Evolutionary conservation across 2,888 invertebrate species (phyloP), one percentile per base, ranked within the genome.

Genomic region (Ceraclea dissimilis): DNA sequence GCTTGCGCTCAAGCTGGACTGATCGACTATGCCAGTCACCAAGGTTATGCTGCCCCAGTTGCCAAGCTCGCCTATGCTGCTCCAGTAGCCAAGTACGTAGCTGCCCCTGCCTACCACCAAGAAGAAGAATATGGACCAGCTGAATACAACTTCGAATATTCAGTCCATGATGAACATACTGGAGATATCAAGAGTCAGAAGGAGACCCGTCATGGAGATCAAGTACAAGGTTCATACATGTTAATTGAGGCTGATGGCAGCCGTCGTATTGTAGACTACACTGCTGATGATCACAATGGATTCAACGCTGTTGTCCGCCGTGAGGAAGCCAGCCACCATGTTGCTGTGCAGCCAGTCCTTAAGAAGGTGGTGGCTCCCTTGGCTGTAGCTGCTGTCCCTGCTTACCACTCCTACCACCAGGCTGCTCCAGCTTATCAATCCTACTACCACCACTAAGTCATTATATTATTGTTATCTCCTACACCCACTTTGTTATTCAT

Each of bases 151-250:
- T 64, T 62, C 58, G 56, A 60, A 22, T 76, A 76, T 69, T 72
- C 74, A 51, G 56, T 56, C 51, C 56, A 56, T 39, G 56, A 56
- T 11, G 56, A 56, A 43, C 58, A 72, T 65, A 72, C 66, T 64
- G 76, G 76, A 1, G 77, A 77, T 66, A 66, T 75, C 62, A 77
- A 77, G 65, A 69, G 75, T 62, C 76, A 76, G 67, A 70, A 74
- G 63, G 77, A 76, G 62, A 64, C 69, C 51, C 76, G 76, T 61
- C 64, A 66, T 59, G 76, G 76, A 2, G 73, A 77, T 64, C 67
- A 65, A 58, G 74, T 76, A 46, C 74, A 74, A 49, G 76, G 77
- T 58, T 73, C 70, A 26, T 76, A 76, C 70, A 74, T 76, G 5
- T 70, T 77, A 2, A 67, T 76, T 33, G 76, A 77, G 59, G 75